A percentile compares a stretch with the other conserved stretches of the same genome.
Evolutionary conservation across 2,888 invertebrate genomes (phyloP).

Genomic region (Boloria selene): DNA sequence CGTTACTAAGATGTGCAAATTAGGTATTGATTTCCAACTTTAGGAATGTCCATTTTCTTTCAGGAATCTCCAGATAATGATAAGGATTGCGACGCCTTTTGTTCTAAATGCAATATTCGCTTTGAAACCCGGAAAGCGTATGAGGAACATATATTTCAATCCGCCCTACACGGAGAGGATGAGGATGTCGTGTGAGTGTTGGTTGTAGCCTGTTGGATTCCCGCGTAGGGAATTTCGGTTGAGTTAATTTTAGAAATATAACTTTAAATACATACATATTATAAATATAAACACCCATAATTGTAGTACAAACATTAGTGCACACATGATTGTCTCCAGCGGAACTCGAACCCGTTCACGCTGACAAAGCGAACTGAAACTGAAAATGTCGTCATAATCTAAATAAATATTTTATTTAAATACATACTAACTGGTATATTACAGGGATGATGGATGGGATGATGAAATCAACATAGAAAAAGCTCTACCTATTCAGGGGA

Average conservation of each 20-base stretch:
- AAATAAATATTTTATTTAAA: too few species aligned
- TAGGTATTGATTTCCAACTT: too few species aligned
- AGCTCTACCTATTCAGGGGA: conserved; percentile 46
- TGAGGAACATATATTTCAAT: conserved; percentile 67
- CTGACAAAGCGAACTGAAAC: neutral
- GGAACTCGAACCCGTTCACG: neutral
- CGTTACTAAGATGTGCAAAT: too few species aligned
- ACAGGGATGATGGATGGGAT: conserved; percentile 44
- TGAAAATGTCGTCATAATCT: too few species aligned
- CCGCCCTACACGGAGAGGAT: conserved; percentile 60
- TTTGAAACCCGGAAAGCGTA: conserved; percentile 67
- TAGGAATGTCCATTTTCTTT: neutral
- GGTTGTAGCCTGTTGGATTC: neutral
- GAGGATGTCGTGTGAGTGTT: conserved; percentile 51
- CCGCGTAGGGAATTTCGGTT: neutral
- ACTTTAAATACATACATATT: too few species aligned
- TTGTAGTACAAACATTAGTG: too few species aligned
- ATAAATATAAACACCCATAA: too few species aligned
- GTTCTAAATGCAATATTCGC: conserved; percentile 61
- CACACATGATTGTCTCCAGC: too few species aligned
- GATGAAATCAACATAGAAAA: too few species aligned
- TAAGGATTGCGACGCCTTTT: conserved; percentile 60
- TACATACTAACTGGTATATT: conserved; percentile 35
- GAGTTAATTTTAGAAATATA: too few species aligned
- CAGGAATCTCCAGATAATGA: conserved; percentile 64